Evolutionary conservation across 2,113 vertebrate species (phyloP).

Genomic region (Sturnira hondurensis): DNA sequence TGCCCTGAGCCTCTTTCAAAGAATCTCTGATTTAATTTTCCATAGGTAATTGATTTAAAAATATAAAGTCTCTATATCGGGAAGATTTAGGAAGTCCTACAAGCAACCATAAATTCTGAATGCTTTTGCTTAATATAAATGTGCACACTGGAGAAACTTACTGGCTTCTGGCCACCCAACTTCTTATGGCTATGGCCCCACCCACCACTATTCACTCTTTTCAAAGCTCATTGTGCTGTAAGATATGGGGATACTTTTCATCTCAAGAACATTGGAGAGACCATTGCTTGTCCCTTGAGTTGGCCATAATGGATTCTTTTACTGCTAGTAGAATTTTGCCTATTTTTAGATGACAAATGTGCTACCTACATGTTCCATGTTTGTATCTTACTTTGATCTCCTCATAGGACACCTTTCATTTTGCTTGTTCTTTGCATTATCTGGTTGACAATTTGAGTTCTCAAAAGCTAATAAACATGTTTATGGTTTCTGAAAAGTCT

Average conservation of each 20-base stretch:
- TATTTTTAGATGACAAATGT: not conserved
- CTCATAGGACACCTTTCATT: not conserved
- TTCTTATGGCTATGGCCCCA: not conserved
- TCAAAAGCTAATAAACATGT: not conserved
- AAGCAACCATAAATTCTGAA: not conserved
- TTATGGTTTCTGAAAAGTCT: not conserved
- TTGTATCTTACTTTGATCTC: not conserved
- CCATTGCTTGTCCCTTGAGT: not conserved
- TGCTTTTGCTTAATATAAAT: not conserved
- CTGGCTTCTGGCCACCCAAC: not conserved
- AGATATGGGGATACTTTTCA: not conserved
- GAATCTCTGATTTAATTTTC: not conserved
- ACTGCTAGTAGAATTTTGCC: not conserved
- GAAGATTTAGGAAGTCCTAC: not conserved
- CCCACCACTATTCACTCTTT: not conserved
- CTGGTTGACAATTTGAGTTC: not conserved
- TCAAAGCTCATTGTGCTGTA: not conserved
- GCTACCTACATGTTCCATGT: not conserved
- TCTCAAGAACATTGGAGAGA: not conserved
- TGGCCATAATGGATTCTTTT: not conserved
- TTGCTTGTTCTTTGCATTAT: not conserved
- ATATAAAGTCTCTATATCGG: not conserved
- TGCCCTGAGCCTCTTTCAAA: not conserved
- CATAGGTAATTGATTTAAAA: not conserved
- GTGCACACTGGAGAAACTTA: not conserved